Base-by-base conservation (phyloP, 2,113 vertebrate species). In the Muscicapa adusta region DNA sequence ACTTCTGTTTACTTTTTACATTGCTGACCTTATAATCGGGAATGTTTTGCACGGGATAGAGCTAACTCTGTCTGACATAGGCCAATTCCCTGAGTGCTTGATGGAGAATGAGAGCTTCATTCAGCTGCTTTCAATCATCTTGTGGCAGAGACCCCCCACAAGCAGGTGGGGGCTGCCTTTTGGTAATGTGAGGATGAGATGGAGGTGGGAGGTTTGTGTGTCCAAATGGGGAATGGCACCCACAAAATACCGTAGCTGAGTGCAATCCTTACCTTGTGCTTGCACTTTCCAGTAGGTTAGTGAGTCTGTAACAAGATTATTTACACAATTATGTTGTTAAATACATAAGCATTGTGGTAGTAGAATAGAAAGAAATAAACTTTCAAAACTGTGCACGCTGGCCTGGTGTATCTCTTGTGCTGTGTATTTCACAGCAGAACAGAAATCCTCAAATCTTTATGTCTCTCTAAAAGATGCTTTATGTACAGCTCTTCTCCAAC, bases 121-220 rank as follows among this genome's bases (percentile, higher is more conserved):
- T 93, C 93, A 88, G 89, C 86, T 95, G 96, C 93, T 94, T 91
- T 86, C 86, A 86, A 50, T 89, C 85, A 75, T 94, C 89, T 72
- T 14, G 38, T 3, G 4, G 81, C 66, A 72, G 62, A 60, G 94
- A 93, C 94, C 91, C 91, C 93, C 84, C 85, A 45, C 0, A 3
- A 91, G 89, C 87, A 78, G 57, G 28, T 38, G 13, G 85, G 72
- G 81, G 85, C 66, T 91, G 81, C 8, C 0, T 57, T 78, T 78
- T 75, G 12, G 93, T 91, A 96, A 93, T 70, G n/a, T 34, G 77
- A 94, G 88, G 89, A 89, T 0, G 8, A 78, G 66, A 61, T 63
- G 40, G 31, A 57, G 45, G 24, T 87, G 74, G 89, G 84, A 88
- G 65, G 48, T 8, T 34, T 45, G 29, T 54, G 22, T 63, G 33